Percentiles rank a stretch among this genome's conserved stretches.
phyloP scores from a whole-genome alignment of 2,888 invertebrate species.

The Cabera pusaria region DNA sequence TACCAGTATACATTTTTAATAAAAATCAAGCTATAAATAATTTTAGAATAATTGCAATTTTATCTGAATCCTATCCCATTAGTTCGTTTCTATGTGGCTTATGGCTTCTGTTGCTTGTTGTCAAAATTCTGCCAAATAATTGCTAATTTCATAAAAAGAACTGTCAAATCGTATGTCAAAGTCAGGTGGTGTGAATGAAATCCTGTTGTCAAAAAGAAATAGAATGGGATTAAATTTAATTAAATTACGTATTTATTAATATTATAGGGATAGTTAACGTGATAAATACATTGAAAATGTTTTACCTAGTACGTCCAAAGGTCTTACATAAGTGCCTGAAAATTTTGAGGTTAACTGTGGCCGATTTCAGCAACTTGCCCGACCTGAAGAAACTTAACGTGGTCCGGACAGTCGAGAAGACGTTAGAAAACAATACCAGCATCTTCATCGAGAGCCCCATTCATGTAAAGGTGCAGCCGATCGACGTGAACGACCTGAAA shows the following conservation, averaged over 20 bases:
- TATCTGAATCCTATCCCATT: too few relatives aligned
- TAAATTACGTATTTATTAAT: conserved; percentile 47
- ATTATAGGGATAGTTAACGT: conserved; percentile 31
- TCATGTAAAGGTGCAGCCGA: conserved; percentile 75
- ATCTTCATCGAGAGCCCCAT: conserved; percentile 79
- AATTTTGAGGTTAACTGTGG: conserved; percentile 78
- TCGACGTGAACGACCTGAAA: conserved; percentile 69
- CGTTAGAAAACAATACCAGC: conserved; percentile 70
- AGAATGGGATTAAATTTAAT: conserved; percentile 42
- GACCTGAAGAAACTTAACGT: conserved; percentile 72
- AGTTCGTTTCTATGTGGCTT: too few relatives aligned
- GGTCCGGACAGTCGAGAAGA: conserved; percentile 76
- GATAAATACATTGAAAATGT: conserved; percentile 52
- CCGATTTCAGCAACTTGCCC: conserved; percentile 67
- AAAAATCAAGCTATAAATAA: too few relatives aligned
- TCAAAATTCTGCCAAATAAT: too few relatives aligned
- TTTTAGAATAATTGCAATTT: too few relatives aligned
- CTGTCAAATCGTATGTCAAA: conserved; percentile 52
- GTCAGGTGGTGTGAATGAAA: conserved; percentile 49
- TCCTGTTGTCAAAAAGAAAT: conserved; percentile 42
- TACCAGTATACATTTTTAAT: too few relatives aligned
- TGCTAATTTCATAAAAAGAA: conserved; percentile 51
- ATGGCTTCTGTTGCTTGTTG: too few relatives aligned
- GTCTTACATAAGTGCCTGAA: conserved; percentile 74
- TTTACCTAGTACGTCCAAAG: conserved; percentile 59